phyloP scores from a whole-genome alignment of 2,888 invertebrate genomes.

The Petrophora chlorosata region DNA sequence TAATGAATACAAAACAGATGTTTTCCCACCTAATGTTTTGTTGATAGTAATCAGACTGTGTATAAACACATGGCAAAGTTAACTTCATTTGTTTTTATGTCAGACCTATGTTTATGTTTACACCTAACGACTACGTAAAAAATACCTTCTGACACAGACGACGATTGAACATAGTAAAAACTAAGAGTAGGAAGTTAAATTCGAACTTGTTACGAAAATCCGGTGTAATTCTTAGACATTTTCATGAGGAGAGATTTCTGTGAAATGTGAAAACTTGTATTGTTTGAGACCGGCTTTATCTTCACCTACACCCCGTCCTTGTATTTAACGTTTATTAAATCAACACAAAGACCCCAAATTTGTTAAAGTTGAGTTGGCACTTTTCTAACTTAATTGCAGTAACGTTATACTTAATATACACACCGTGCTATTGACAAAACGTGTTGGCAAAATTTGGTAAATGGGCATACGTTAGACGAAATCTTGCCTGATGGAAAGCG shows the following conservation, averaged over 20 bases:
- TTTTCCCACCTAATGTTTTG: slow-evolving; percentile 28
- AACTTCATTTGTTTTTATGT: slow-evolving; percentile 21
- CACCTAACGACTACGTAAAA: slow-evolving; percentile 14
- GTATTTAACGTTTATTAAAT: not conserved
- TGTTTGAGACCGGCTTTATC: slow-evolving; percentile 10
- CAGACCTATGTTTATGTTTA: slow-evolving; percentile 6
- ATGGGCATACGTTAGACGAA: too few relatives aligned
- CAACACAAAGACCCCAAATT: not conserved
- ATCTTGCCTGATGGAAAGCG: too few relatives aligned
- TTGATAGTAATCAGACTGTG: slow-evolving; percentile 27
- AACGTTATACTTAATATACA: too few relatives aligned
- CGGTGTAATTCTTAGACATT: slow-evolving; percentile 9
- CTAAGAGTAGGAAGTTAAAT: slow-evolving; percentile 4
- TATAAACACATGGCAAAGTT: slow-evolving; percentile 21
- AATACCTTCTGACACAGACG: slow-evolving; percentile 1
- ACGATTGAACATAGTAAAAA: slow-evolving; percentile 1
- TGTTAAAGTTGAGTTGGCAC: not conserved
- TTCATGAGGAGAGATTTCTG: slow-evolving; percentile 9
- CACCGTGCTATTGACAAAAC: too few relatives aligned
- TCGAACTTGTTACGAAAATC: slow-evolving; percentile 15
- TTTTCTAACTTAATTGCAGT: too few relatives aligned
- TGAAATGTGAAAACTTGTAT: slow-evolving; percentile 13
- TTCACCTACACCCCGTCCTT: not conserved
- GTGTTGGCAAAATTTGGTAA: not conserved
- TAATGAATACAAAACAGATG: slow-evolving; percentile 36